Base-by-base conservation (phyloP, 2,888 invertebrate genomes). In the Torymus aiolomorphi region DNA sequence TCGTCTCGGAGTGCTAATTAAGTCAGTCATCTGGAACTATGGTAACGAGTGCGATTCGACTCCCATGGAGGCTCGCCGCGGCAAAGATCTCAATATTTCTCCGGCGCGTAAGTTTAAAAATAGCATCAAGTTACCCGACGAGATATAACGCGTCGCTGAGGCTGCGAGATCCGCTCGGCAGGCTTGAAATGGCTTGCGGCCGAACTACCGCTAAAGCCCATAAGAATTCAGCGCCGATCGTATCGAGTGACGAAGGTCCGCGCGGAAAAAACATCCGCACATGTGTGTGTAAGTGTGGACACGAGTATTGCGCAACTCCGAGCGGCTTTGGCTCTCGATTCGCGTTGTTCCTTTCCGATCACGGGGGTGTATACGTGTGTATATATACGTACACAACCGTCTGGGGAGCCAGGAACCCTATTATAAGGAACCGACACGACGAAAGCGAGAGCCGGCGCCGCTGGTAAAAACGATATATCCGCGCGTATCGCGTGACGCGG, bases 211-310 rank as follows among this genome's bases (percentile, higher is more conserved):
- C 54, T 8, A 10, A 51, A 51, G 8, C 42, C 42, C 65, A 51
- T 16, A 31, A 52, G 54, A 63, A 63, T 73, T 56, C 73, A 18
- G 54, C 63, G 54, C 63, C 24, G 42, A 18, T 20, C 12, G 54
- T 61, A 54, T 73, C 63, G 54, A n/a, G 54, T 63, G 49, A 63
- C 72, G 59, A 54, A 72, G 20, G n/a, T 52, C 42, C 62, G 61
- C 20, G 13, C 14, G 14, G 20, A 12, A 52, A 62, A 72, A 72
- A 62, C 31, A 72, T 62, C 71, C 42, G 42, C 42, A 10, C 42
- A 42, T 10, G 42, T 42, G 8, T 42, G 8, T 42, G 3, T 31
- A 5, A 8, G 42, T 42, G 42, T 42, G 42, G 42, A 42, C 8
- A 42, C 42, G 31, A 51, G n/a, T 18, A 16, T 73, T 73, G 31